Base-by-base conservation (phyloP, 2,888 invertebrate genomes). In the Nasonia oneida region DNA sequence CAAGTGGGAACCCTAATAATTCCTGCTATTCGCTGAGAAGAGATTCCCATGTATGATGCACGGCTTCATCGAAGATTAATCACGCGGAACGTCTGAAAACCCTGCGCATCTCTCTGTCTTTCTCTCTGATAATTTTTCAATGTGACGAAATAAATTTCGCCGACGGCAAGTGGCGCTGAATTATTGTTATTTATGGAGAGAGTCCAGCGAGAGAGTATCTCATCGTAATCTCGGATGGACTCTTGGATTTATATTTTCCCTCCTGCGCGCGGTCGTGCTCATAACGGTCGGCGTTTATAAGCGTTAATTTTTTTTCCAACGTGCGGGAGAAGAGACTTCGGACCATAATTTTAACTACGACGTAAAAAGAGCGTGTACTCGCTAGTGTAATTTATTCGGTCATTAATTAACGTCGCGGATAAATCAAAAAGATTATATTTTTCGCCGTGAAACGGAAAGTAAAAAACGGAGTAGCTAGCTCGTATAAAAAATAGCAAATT, bases 1-100 rank as follows among this genome's bases (percentile, higher is more conserved):
- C 76, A 81, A 71, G 61, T 81, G 42, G 42, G 39, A 84, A 84
- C 67, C 74, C 73, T 61, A 61, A 64, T 80, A 70, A 84, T 84
- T 80, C 64, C 50, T n/a, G 39, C 15, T 37, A 37, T 73, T 10
- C 39, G 70, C 15, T 33, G 8, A 29, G 29, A 29, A 1, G 67
- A 67, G 39, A 77, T 33, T 77, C n/a, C 18, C 8, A 18, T 64
- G 3, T 74, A 42, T 67, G 61, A 29, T 39, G 29, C 42, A 50
- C 42, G 39, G 37, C 42, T 18, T 42, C 57, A 5, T 70, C 23
- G 47, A n/a, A 42, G 67, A 83, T 71, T 83, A 83, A 83, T 61
- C 71, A 73, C 15, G 57, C 42, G 47, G 18, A 71, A 73, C 15
- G 39, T 3, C 10, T 64, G 10, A 15, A 23, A 29, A 64, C 37